Evolutionary conservation across 2,797 vertebrate genomes (phyloP), one percentile per base, ranked within the genome.

Genomic region (Cygnus olor): DNA sequence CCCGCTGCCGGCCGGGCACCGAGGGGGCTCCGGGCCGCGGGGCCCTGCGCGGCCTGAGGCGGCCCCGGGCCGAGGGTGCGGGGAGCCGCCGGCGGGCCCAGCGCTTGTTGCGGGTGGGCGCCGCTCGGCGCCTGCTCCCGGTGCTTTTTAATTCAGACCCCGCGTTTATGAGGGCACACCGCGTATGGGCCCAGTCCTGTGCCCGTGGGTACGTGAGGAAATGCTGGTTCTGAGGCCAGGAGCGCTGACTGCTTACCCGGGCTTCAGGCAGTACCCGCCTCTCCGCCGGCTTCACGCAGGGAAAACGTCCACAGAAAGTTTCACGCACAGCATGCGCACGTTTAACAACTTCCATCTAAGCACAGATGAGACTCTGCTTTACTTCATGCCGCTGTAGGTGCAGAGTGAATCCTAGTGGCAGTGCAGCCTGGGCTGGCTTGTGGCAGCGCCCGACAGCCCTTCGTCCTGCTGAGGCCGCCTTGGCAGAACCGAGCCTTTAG

Each of bases 401-500:
- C 65, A 53, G 30, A 83, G 69, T 65, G 70, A 82, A 65, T 78
- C 79, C 65, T 78, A 51, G 45, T 57, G 72, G 30, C 70, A 60
- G 30, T 38, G 40, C 60, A 65, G 91, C 63, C 73, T 60, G 45
- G 32, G 69, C 81, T 95, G 85, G 95, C 84, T 84, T 4, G 38
- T 89, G 86, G 90, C 79, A 44, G 1, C 63, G 14, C 78, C 76
- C 54, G 91, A 88, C 85, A 94, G 25, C 12, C 1, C 56, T 79
- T 79, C 68, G 25, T 94, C 27, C 49, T 45, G 32, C 53, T 80
- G 85, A 73, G 64, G 64, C 16, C 57, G 10, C 73, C 84, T 77
- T 74, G 85, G 80, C 88, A 91, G 90, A 90, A 85, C 68, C 74
- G 61, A 85, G 65, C 72, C 88, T 87, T 87, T 85, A 68, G 71